Evolutionary conservation across 2,113 vertebrate genomes (phyloP).

Genomic region (Odocoileus virginianus): DNA sequence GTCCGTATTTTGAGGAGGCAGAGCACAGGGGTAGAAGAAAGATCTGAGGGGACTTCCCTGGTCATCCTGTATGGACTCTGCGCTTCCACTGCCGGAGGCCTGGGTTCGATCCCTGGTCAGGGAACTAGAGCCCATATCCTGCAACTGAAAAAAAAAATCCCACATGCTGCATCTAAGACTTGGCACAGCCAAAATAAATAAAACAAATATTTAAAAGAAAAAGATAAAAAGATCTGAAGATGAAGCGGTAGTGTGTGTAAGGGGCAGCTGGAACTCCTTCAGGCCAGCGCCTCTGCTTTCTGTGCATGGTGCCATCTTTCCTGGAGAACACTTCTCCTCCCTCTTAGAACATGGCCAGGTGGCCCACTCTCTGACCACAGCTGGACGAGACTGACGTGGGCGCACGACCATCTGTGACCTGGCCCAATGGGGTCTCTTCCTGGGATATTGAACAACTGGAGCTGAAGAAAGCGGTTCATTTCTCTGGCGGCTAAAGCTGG

Average conservation of each 20-base stretch:
- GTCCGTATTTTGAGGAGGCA: not conserved
- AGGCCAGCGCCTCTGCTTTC: not conserved
- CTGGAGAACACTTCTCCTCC: not conserved
- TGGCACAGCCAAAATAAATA: not conserved
- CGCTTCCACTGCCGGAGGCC: not conserved
- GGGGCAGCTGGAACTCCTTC: not conserved
- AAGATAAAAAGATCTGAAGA: not conserved
- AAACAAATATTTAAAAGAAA: not conserved
- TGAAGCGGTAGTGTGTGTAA: not conserved
- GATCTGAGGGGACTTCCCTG: not conserved
- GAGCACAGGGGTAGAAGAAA: not conserved
- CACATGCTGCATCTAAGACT: not conserved
- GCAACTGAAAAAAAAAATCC: not conserved
- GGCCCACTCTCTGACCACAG: not conserved
- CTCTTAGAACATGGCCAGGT: fast-evolving
- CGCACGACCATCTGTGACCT: not conserved
- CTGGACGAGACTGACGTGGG: fast-evolving
- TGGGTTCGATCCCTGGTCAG: not conserved
- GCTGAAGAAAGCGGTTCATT: not conserved
- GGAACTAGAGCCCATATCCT: not conserved
- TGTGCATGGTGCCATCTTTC: not conserved
- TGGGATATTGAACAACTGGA: not conserved
- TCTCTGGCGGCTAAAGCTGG: not conserved
- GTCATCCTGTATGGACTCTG: not conserved
- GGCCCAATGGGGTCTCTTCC: not conserved